Base-by-base conservation (phyloP, 2,113 vertebrate species). In the Calidris pugnax region DNA sequence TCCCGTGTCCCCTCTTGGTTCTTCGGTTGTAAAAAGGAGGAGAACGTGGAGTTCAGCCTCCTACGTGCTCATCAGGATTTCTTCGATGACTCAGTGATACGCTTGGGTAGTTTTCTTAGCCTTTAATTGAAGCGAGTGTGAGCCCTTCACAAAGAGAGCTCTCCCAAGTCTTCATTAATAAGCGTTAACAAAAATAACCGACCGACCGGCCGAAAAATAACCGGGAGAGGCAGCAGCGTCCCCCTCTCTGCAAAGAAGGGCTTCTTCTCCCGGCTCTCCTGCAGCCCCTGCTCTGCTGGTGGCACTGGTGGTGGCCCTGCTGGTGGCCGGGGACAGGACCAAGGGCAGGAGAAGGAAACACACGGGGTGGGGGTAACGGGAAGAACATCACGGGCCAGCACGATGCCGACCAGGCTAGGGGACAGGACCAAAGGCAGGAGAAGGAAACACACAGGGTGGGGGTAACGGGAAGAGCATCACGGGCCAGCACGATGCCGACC, bases 21-120 rank as follows among this genome's bases (percentile, higher is more conserved):
- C 80, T 76, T 63, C 2, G 37, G 48, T 18, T 16, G 94, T 72
- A 48, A 60, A 92, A 37, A 6, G 39, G 88, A 69, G 14, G 37
- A n/a, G 73, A 93, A 20, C 10, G 13, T 20, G 8, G 85, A 37
- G 86, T 45, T 87, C 3, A 72, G 84, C 74, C 69, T 69, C 89
- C 94, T 89, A 87, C 66, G 48, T 79, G 91, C 93, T 73, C 37
- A 9, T 69, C 50, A 12, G 90, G 94, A 47, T 93, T 95, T 93
- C 96, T 97, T 72, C 62, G 73, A 93, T 91, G 96, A 97, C 83
- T 93, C 96, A 97, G 77, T 89, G 95, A 81, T 27, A 91, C 57
- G 78, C 88, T 96, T 56, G 93, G 91, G 89, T 87, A 62, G 94
- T 79, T 96, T 89, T 85, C 91, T 96, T 87, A 89, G 92, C 87